Evolutionary conservation across 1,140 invertebrate genomes (phyloP), one percentile per base, ranked within the genome.

Genomic region (Drosophila varians): DNA sequence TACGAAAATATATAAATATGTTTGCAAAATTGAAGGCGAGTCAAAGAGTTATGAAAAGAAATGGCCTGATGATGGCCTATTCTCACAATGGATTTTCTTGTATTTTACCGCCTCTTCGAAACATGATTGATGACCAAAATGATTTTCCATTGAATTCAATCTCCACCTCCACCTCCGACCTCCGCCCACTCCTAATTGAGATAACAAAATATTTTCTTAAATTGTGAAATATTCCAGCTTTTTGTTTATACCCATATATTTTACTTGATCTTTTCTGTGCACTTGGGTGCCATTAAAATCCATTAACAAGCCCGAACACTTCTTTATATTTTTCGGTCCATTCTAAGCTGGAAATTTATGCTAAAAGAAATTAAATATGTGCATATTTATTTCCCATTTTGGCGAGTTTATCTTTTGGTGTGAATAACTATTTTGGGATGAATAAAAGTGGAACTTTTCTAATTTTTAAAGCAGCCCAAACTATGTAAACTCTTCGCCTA

Each of bases 11-110:
- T 25, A 8, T 16, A 42, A 40, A n/a, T 57, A 34, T 42, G 23
- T 60, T 38, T 42, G 31, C 55, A 62, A 66, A 80, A 80, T 76
- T 80, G 77, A 76, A 80, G 60, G 46, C 26, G 48, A 34, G n/a
- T 21, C 25, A 28, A 40, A 47, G 45, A 70, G 48, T 52, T 48
- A 47, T 47, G 65, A 38, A 43, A 60, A 51, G 47, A 78, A 55
- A 47, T 34, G 9, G 46, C 18, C 45, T 47, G 40, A 26, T 52
- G 36, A 38, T 38, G 14, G 4, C 36, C 36, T 38, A 12, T 19
- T 42, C 16, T 42, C 45, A 26, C 46, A 52, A 61, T 46, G 42
- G 40, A 64, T 52, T 57, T 34, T 21, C 4, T 40, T 58, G 8
- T 52, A 51, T 56, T 43, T 43, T 43, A 25, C 11, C 31, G 12